These are phyloP conservation scores for Heterohyrax brucei DNA, from an alignment of 2,797 vertebrate genomes.

Conservation along the genomic window DNA sequence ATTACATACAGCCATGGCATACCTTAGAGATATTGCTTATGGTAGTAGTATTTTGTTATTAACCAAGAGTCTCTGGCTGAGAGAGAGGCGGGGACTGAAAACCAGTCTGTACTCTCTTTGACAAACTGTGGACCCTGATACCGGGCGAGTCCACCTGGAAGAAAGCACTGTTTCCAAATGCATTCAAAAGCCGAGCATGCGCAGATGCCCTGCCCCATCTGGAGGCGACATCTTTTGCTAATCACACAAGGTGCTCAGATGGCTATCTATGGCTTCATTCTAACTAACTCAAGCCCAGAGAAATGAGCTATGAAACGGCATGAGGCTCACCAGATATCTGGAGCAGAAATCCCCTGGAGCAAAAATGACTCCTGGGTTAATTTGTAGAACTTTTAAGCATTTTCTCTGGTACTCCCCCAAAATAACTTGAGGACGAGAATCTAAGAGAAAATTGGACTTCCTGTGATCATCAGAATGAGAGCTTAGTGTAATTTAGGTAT, in stretches of 20 bases:
- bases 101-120: neutral
- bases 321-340: neutral
- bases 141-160: neutral
- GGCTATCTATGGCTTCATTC: neutral
- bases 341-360: neutral
- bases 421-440: neutral
- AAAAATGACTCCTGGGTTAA: neutral
- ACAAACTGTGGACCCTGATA: neutral
- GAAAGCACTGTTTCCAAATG: neutral
- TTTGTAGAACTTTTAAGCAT: neutral
- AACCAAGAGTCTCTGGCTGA: neutral
- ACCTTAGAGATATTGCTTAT: neutral
- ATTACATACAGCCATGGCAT: neutral
- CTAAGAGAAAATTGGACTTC: conserved; percentile 43
- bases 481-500: conserved; percentile 14
- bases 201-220: neutral
- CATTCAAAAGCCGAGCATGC: neutral
- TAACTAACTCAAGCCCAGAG: neutral
- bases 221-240: neutral
- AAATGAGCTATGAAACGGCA: neutral
- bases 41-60: neutral
- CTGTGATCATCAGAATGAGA: neutral
- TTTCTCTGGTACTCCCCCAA: conserved; percentile 35
- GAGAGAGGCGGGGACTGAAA: neutral
- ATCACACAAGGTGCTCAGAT: neutral